Evolutionary conservation across 2,113 vertebrate genomes (phyloP).

Genomic region (Setophaga coronata): DNA sequence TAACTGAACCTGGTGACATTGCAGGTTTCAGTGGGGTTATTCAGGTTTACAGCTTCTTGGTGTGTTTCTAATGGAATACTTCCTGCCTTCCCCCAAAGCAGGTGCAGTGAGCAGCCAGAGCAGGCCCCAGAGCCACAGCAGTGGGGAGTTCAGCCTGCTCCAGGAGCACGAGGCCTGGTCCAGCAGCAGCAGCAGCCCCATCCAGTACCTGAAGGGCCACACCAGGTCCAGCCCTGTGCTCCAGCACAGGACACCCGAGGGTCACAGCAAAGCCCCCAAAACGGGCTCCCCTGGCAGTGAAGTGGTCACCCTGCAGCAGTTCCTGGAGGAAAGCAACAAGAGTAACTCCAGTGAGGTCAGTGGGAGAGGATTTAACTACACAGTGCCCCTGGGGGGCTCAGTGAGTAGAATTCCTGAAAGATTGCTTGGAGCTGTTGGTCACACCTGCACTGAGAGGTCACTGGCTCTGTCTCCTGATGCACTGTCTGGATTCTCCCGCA

Average conservation of each 20-base stretch:
- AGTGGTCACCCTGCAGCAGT: conserved; percentile 91
- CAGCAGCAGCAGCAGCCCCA: conserved; percentile 90
- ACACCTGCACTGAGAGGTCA: neutral
- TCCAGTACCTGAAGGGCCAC: conserved; percentile 85
- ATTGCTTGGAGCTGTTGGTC: neutral
- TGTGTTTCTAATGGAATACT: neutral
- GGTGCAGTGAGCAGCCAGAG: conserved; percentile 85
- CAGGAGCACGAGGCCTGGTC: conserved; percentile 92
- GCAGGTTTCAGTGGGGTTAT: neutral
- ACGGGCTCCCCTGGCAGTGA: conserved; percentile 81
- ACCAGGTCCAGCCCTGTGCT: conserved; percentile 85
- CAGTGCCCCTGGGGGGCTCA: neutral
- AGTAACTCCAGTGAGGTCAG: conserved; percentile 78
- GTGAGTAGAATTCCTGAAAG: neutral
- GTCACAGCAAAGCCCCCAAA: conserved; percentile 64
- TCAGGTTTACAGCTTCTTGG: neutral
- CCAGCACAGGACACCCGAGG: conserved; percentile 74
- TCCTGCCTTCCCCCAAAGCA: conserved; percentile 67
- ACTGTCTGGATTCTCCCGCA: rapidly evolving
- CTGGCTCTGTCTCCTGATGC: neutral
- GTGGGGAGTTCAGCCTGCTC: conserved; percentile 90
- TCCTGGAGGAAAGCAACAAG: conserved; percentile 91
- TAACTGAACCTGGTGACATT: neutral
- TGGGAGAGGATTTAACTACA: rapidly evolving
- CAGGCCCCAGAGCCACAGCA: conserved; percentile 95